Evolutionary conservation across 1,140 invertebrate species (phyloP).

Genomic region (Euura saliciscinereae): DNA sequence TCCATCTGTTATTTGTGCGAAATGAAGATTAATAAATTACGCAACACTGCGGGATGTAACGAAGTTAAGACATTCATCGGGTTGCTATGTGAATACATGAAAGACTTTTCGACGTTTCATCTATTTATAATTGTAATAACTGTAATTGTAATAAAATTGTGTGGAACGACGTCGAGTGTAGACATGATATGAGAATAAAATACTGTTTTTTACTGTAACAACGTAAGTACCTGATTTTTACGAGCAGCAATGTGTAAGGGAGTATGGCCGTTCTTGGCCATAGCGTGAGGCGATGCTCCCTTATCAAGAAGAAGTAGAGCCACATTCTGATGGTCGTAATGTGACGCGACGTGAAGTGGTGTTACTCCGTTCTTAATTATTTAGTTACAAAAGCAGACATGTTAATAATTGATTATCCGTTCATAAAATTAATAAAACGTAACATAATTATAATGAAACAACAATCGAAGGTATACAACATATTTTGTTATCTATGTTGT

Average conservation of each 20-base stretch:
- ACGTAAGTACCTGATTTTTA: slow-evolving; percentile 86
- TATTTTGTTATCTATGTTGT: background rate
- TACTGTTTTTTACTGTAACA: no score
- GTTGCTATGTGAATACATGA: no score
- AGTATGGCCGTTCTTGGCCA: slow-evolving; percentile 98
- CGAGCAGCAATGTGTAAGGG: slow-evolving; percentile 97
- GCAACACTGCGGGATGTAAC: no score
- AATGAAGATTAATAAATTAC: background rate
- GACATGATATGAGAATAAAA: no score
- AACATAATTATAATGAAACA: background rate
- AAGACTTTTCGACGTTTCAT: no score
- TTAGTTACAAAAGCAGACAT: slow-evolving; percentile 21
- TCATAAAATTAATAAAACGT: background rate
- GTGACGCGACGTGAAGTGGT: slow-evolving; percentile 95
- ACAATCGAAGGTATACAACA: slow-evolving; percentile 12
- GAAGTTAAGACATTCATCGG: no score
- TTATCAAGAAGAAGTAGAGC: slow-evolving; percentile 90
- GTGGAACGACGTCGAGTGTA: no score
- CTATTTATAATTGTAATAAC: no score
- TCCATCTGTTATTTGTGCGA: slow-evolving; percentile 66
- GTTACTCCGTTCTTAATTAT: slow-evolving; percentile 87
- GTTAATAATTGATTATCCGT: background rate
- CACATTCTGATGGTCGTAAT: slow-evolving; percentile 96
- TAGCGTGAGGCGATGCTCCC: slow-evolving; percentile 92
- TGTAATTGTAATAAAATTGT: no score